Percentiles rank a stretch among this genome's conserved stretches.
These are phyloP conservation scores for Palythoa grandiflora DNA, from an alignment of 92 coral and sea anemone genomes.

Conservation along the genomic window DNA sequence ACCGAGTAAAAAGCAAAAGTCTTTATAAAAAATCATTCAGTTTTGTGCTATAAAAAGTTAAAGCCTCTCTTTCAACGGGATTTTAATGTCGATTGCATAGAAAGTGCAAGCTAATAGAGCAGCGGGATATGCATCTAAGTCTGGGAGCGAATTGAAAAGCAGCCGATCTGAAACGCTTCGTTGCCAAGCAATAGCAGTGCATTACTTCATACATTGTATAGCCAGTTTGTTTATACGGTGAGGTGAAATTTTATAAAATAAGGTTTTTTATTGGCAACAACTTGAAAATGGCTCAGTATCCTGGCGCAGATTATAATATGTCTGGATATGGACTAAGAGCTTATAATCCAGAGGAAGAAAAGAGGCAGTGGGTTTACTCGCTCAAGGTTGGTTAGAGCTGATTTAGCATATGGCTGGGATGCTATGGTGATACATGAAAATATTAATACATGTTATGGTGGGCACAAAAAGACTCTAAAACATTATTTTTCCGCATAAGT, in stretches of 20 bases:
- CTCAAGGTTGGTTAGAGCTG: constrained; percentile 69
- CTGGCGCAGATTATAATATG: constrained; percentile 80
- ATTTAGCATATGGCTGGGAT: not conserved
- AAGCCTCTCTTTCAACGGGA: too few species aligned
- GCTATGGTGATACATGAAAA: not conserved
- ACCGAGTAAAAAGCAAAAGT: too few species aligned
- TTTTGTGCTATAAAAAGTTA: too few species aligned
- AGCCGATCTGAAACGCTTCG: not conserved
- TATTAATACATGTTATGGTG: not conserved
- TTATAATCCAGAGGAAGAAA: constrained; percentile 80
- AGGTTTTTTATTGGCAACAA: not conserved
- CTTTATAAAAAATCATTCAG: too few species aligned
- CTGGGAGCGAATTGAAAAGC: not conserved
- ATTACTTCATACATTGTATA: not conserved
- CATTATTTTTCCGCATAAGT: not conserved
- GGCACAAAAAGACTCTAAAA: not conserved
- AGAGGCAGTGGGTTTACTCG: constrained; percentile 76
- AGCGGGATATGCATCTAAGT: too few species aligned
- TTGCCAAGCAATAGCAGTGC: constrained; percentile 3
- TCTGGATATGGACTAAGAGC: constrained; percentile 78
- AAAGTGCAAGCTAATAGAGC: too few species aligned
- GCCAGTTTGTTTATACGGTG: not conserved
- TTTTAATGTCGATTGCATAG: too few species aligned
- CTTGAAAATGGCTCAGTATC: constrained; percentile 76
- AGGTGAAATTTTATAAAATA: not conserved